Conservation (phyloP, 1,140 invertebrate species). For the Ceratina japonica region DNA sequence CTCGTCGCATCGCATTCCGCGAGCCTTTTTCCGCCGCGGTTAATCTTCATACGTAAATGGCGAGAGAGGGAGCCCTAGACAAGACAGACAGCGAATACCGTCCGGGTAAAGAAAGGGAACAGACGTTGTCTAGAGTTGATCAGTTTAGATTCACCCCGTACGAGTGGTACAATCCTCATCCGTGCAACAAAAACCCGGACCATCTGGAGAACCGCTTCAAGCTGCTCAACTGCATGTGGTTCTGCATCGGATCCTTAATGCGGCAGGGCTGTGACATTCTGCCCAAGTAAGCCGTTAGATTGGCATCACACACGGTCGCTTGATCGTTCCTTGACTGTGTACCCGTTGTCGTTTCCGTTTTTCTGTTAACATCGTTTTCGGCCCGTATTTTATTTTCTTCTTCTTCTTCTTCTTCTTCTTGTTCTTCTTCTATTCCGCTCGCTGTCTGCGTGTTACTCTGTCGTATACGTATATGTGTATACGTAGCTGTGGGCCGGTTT, state of each 20-base stretch:
- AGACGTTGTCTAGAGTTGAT: constrained; percentile 63
- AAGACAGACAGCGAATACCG: not conserved
- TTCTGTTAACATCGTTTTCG: not conserved
- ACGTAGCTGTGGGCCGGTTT: not conserved
- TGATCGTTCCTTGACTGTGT: not conserved
- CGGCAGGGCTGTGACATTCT: constrained; percentile 95
- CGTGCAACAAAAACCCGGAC: constrained; percentile 88
- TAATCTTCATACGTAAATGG: constrained; percentile 41
- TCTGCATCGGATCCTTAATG: constrained; percentile 96
- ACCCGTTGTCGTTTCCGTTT: not conserved
- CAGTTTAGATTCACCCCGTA: constrained; percentile 91
- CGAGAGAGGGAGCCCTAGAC: constrained; percentile 2
- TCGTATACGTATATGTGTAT: too few relatives aligned
- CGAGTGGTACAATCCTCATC: constrained; percentile 94
- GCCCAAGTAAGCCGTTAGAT: constrained; percentile 87
- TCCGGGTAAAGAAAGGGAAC: not conserved
- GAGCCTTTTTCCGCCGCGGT: constrained; percentile 13
- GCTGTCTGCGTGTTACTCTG: not conserved
- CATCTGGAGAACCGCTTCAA: constrained; percentile 95
- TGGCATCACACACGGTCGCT: constrained; percentile 43
- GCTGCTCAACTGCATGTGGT: constrained; percentile 96
- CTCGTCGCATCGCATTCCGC: constrained; percentile 23
- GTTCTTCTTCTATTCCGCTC: not conserved
- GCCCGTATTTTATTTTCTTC: not conserved
- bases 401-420: not conserved